phyloP scores from a whole-genome alignment of 2,797 vertebrate genomes.

The Syngnathus rostellatus region DNA sequence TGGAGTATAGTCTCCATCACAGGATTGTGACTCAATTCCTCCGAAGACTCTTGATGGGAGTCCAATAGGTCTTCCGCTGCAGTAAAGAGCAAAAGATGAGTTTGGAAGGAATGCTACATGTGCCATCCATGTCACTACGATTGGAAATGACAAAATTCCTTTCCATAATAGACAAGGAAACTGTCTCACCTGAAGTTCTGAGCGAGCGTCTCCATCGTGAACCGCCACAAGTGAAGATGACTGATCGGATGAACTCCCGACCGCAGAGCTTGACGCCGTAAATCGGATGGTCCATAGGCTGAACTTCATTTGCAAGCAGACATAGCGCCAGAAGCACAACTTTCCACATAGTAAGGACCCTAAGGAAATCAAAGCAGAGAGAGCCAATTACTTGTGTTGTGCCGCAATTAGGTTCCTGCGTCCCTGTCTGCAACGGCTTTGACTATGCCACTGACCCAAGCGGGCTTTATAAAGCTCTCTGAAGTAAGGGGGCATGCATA shows the following conservation, averaged over 20 bases:
- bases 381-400: slow-evolving; percentile 8
- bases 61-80: slow-evolving; percentile 49
- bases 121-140: background rate
- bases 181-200: slow-evolving; percentile 56
- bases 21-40: slow-evolving; percentile 44
- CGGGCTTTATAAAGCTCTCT: slow-evolving; percentile 63
- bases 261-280: slow-evolving; percentile 82
- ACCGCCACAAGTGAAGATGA: slow-evolving; percentile 83
- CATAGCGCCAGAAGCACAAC: slow-evolving; percentile 55
- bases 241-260: slow-evolving; percentile 80
- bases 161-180: background rate
- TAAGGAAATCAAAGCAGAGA: slow-evolving; percentile 9
- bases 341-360: slow-evolving; percentile 58
- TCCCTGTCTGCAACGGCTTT: slow-evolving; percentile 39
- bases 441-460: slow-evolving; percentile 37
- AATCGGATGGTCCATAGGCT: slow-evolving; percentile 57
- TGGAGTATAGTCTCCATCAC: slow-evolving; percentile 47
- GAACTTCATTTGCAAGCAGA: slow-evolving; percentile 62
- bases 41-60: slow-evolving; percentile 51
- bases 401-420: slow-evolving; percentile 22
- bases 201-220: slow-evolving; percentile 77
- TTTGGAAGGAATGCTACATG: background rate
- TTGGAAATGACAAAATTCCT: background rate
- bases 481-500: slow-evolving; percentile 19
- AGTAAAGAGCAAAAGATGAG: background rate